Conservation (phyloP, 2,797 vertebrate species). For the Tadarida brasiliensis region DNA sequence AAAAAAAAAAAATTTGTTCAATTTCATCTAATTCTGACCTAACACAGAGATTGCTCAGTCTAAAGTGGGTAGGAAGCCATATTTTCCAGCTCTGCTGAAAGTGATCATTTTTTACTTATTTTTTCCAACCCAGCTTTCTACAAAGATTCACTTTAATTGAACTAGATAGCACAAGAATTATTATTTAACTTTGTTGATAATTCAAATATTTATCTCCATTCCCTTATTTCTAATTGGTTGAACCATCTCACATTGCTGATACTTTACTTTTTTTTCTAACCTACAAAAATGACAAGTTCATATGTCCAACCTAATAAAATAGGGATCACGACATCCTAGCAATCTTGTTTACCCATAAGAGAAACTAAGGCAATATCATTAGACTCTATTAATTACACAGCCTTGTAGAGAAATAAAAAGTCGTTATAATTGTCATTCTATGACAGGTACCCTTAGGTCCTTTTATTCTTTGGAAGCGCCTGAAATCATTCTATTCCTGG, state of each 20-base stretch:
- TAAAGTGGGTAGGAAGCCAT: neutral
- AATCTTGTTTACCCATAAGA: neutral
- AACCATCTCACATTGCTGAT: neutral
- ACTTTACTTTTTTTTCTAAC: neutral
- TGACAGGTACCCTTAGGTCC: neutral
- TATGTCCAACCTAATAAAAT: neutral
- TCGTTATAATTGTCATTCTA: neutral
- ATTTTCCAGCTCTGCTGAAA: neutral
- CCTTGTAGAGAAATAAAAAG: neutral
- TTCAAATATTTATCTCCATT: neutral
- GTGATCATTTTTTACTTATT: neutral
- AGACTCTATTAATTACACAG: neutral
- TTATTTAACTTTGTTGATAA: neutral
- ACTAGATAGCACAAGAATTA: neutral
- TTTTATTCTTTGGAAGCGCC: neutral
- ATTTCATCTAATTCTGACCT: neutral
- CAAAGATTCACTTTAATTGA: neutral
- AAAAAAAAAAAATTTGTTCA: neutral
- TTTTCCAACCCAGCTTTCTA: neutral
- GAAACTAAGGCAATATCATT: neutral
- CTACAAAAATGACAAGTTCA: neutral
- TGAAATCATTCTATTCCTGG: slow-evolving; percentile 7
- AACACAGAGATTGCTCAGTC: neutral
- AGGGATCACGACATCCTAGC: neutral
- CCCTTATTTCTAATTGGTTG: neutral